Base-by-base conservation (phyloP, 2,888 invertebrate species). In the Gonocerus acuteangulatus region DNA sequence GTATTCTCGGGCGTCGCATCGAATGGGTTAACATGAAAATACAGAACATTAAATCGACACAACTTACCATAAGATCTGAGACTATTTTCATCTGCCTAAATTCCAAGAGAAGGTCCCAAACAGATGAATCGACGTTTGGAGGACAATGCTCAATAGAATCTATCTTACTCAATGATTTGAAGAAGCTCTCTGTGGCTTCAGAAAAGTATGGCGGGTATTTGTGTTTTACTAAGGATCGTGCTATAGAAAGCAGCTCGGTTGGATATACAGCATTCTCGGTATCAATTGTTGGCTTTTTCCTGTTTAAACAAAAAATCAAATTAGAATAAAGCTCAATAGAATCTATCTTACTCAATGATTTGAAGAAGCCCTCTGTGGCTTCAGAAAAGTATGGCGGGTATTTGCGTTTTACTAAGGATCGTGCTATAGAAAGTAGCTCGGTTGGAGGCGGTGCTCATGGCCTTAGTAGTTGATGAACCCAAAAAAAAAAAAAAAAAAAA, bases 71-170 rank as follows among this genome's bases (percentile, higher is more conserved):
- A 39, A 39, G 13, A 13, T 39, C 39, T 4, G n/a, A n/a, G 3
- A 15, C 39, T 9, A 39, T 39, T 15, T 39, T 39, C 39, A 39
- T 11, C 4, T 15, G 39, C n/a, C 39, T 11, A 4, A 9, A n/a
- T 13, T 39, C 39, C 39, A 39, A 6, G 3, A 39, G 39, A 15
- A 39, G 4, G n/a, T 39, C n/a, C 54, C 54, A 54, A 15, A 42
- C 42, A 6, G 2, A n/a, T 13, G 15, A 1, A 9, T 54, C 54
- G 15, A 54, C 15, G 15, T 54, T 39, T 1, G 54, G 15, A 39
- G 54, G 54, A 16, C 39, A 42, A 54, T 54, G 16, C 23, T 39
- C 22, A 7, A 21, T 7, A 22, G 54, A 54, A 15, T 54, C 54
- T 15, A 54, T 21, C 15, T 54, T 19, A 11, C 34, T 21, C 39